Evolutionary conservation across 2,797 vertebrate species (phyloP).

Genomic region (Spinus olivaceus): DNA sequence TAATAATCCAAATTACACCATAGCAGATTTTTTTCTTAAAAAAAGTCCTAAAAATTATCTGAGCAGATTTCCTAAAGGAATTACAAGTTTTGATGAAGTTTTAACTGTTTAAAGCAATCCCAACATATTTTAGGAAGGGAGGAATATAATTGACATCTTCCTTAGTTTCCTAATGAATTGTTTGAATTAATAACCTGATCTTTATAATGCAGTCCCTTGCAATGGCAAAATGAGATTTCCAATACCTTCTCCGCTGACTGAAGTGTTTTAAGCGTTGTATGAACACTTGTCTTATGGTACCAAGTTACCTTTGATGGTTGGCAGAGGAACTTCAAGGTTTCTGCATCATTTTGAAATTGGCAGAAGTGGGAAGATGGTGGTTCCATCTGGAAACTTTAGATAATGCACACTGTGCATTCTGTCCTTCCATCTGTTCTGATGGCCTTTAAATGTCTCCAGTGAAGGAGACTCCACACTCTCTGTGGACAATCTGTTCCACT

Average conservation of each 20-base stretch:
- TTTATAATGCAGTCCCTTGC: neutral
- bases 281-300: neutral
- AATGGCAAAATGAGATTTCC: neutral
- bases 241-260: neutral
- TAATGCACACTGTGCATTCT: neutral
- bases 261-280: neutral
- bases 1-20: neutral
- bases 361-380: rapidly evolving
- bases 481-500: neutral
- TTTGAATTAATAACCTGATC: neutral
- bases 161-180: neutral
- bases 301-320: neutral
- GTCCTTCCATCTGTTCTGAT: neutral
- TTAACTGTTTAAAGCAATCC: neutral
- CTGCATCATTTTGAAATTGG: neutral
- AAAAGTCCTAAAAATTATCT: neutral
- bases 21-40: neutral
- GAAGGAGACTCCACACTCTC: neutral
- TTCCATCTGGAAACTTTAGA: neutral
- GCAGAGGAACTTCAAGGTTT: neutral
- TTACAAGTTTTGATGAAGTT: neutral
- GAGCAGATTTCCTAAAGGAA: neutral
- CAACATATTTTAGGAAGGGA: neutral
- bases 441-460: neutral
- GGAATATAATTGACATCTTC: neutral